Evolutionary conservation across 2,113 vertebrate species (phyloP).

Genomic region (Synodontis membranacea): DNA sequence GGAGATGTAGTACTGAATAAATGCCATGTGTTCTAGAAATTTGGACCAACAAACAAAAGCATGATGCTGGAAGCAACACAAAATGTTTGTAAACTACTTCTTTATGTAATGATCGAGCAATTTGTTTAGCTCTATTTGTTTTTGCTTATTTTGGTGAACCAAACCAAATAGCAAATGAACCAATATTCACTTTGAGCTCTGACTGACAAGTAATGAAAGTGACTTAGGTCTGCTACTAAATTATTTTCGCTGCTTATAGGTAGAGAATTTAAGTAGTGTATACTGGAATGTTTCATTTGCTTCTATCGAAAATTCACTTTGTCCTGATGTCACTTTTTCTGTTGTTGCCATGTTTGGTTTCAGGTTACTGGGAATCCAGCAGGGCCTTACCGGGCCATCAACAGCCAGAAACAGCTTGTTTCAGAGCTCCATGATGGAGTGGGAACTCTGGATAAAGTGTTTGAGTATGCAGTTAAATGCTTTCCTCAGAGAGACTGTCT

Average conservation of each 20-base stretch:
- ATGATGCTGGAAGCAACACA: neutral
- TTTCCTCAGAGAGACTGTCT: constrained; percentile 86
- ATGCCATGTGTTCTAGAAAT: neutral
- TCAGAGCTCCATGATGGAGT: constrained; percentile 82
- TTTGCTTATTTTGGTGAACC: neutral
- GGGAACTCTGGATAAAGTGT: constrained; percentile 91
- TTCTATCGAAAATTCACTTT: neutral
- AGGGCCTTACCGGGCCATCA: constrained; percentile 83
- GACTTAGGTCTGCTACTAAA: neutral
- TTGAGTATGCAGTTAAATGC: constrained; percentile 80
- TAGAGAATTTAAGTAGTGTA: neutral
- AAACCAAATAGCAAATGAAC: neutral
- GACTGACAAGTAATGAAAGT: neutral
- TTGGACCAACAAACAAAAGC: neutral
- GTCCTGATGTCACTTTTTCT: neutral
- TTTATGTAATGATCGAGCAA: neutral
- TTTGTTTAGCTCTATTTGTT: neutral
- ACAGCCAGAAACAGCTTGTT: constrained; percentile 80
- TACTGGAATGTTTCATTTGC: neutral
- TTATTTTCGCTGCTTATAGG: neutral
- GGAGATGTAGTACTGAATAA: neutral
- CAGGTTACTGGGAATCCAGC: constrained; percentile 73
- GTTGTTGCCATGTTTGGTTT: neutral
- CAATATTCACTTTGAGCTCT: neutral
- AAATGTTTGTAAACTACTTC: neutral